Percentiles rank a stretch among this genome's conserved stretches.
Evolutionary conservation across 2,113 vertebrate genomes (phyloP).

Genomic region (Perca schrenkii): DNA sequence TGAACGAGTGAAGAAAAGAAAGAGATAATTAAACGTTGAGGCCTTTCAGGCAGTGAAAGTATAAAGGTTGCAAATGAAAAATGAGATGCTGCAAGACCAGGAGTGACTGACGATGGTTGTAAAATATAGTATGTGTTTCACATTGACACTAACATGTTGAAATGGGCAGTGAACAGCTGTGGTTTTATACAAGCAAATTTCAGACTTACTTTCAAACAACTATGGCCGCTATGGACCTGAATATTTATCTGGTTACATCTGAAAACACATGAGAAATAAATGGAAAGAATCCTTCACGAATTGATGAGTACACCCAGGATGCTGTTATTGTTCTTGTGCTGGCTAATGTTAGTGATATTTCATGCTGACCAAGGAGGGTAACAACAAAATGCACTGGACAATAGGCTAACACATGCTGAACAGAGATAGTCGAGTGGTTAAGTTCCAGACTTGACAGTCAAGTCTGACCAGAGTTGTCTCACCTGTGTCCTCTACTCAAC

Average conservation of each 20-base stretch:
- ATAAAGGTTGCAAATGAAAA: constrained; percentile 42
- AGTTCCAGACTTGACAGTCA: background rate
- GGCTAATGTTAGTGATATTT: constrained; percentile 53
- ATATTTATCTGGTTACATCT: constrained; percentile 19
- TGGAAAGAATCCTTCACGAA: constrained; percentile 30
- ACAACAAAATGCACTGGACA: background rate
- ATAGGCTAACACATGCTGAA: constrained; percentile 1
- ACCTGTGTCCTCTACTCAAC: background rate
- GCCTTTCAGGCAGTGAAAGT: constrained; percentile 22
- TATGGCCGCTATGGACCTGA: background rate
- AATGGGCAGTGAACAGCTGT: constrained; percentile 43
- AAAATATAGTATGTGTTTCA: constrained; percentile 28
- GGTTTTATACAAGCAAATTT: constrained; percentile 1
- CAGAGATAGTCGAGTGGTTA: background rate
- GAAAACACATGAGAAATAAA: constrained; percentile 44
- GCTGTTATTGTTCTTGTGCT: constrained; percentile 32
- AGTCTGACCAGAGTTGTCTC: constrained; percentile 1
- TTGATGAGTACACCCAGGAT: constrained; percentile 25
- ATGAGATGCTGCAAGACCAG: constrained; percentile 41
- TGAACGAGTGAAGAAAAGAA: constrained; percentile 20
- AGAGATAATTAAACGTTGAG: constrained; percentile 27
- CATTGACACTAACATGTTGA: constrained; percentile 17
- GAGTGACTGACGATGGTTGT: constrained; percentile 50
- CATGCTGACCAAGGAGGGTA: constrained; percentile 41
- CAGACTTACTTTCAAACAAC: constrained; percentile 9